phyloP scores from a whole-genome alignment of 1,140 invertebrate species.

The Probaryconus sp. region DNA sequence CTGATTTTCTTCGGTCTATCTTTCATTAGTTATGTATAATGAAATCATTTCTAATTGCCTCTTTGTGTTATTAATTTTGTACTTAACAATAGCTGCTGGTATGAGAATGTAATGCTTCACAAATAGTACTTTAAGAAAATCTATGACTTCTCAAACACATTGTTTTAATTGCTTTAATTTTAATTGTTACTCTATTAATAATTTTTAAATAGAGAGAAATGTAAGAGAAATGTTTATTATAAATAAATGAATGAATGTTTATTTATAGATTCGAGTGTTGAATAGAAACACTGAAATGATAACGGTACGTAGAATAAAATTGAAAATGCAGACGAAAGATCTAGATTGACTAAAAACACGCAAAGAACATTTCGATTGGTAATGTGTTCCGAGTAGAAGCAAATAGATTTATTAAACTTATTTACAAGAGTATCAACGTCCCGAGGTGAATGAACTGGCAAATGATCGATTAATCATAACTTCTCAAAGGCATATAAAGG shows the following conservation, averaged over 20 bases:
- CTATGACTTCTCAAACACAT: constrained; percentile 8
- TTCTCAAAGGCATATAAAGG: no score
- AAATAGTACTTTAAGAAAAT: background rate
- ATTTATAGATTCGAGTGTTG: constrained; percentile 3
- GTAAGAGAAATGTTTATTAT: no score
- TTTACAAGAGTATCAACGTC: constrained; percentile 3
- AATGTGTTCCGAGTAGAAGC: constrained; percentile 1
- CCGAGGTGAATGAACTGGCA: background rate
- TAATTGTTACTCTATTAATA: no score
- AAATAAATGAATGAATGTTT: no score
- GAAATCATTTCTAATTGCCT: background rate
- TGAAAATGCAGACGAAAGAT: constrained; percentile 22
- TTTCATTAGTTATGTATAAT: constrained; percentile 6
- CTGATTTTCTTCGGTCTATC: background rate
- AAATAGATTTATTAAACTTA: constrained; percentile 1
- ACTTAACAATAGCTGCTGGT: background rate
- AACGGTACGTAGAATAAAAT: constrained; percentile 17
- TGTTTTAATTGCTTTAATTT: no score
- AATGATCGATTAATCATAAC: background rate
- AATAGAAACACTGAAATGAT: constrained; percentile 24
- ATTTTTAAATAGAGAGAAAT: no score
- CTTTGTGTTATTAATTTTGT: background rate
- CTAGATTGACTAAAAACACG: constrained; percentile 26
- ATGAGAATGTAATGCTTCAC: constrained; percentile 5
- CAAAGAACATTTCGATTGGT: constrained; percentile 16